Percentiles rank a stretch among this genome's conserved stretches.
Conservation (phyloP, 2,113 vertebrate species). For the Natator depressus region DNA sequence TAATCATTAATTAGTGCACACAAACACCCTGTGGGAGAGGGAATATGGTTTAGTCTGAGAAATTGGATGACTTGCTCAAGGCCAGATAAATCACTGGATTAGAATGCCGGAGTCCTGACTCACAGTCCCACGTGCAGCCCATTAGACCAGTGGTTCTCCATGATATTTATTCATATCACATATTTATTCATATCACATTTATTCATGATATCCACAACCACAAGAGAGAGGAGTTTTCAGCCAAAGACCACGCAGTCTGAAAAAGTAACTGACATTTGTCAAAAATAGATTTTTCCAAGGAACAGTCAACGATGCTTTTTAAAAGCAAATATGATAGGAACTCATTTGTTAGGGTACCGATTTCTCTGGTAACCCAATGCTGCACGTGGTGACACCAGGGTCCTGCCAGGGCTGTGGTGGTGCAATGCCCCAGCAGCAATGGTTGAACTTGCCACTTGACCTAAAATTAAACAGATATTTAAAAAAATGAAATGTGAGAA, state of each 20-base stretch:
- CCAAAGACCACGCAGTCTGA: background rate
- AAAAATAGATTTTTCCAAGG: background rate
- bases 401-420: background rate
- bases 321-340: background rate
- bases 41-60: background rate
- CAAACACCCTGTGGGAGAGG: background rate
- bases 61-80: background rate
- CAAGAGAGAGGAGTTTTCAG: background rate
- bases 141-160: background rate
- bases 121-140: background rate
- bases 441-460: background rate
- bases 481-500: background rate
- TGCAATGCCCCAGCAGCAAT: background rate
- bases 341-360: background rate
- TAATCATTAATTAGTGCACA: background rate
- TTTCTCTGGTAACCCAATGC: background rate
- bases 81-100: background rate
- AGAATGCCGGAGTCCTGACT: background rate
- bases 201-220: background rate
- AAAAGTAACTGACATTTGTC: background rate
- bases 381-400: background rate
- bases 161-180: background rate
- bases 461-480: background rate
- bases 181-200: no score
- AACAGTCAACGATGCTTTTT: background rate